These are phyloP conservation scores for Scaptomyza polygonia DNA, from an alignment of 2,888 invertebrate genomes.

Conservation along the genomic window DNA sequence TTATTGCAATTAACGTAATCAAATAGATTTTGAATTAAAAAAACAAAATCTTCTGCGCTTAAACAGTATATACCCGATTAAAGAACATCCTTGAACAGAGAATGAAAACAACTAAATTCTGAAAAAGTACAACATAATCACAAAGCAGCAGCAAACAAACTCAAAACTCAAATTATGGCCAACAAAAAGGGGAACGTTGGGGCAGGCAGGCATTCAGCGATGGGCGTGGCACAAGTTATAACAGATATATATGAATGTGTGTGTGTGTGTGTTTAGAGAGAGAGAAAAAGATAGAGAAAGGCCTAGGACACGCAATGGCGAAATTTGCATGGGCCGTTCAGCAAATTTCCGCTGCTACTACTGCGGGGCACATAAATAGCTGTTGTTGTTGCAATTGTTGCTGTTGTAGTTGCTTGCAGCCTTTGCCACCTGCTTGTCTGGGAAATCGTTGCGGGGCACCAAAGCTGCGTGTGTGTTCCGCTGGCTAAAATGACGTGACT, in stretches of 20 bases:
- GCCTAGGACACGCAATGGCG: slow-evolving; percentile 67
- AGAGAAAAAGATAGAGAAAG: neutral
- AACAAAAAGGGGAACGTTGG: neutral
- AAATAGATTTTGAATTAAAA: too few relatives aligned
- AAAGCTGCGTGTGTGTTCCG: slow-evolving; percentile 74
- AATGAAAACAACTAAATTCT: slow-evolving; percentile 25
- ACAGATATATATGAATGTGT: slow-evolving; percentile 7
- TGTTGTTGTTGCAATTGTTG: slow-evolving; percentile 36
- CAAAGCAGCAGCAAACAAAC: slow-evolving; percentile 27
- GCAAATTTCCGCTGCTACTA: slow-evolving; percentile 71
- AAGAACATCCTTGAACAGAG: neutral
- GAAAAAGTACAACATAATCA: slow-evolving; percentile 45
- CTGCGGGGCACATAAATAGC: slow-evolving; percentile 59
- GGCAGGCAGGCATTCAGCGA: slow-evolving; percentile 4
- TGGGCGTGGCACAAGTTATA: slow-evolving; percentile 12
- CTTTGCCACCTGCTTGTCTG: slow-evolving; percentile 77
- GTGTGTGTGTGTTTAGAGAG: slow-evolving; percentile 1
- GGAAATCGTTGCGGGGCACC: slow-evolving; percentile 50
- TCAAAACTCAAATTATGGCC: slow-evolving; percentile 18
- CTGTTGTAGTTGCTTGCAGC: slow-evolving; percentile 45
- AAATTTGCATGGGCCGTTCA: slow-evolving; percentile 63
- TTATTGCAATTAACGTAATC: too few relatives aligned
- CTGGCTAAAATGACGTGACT: slow-evolving; percentile 72
- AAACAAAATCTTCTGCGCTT: too few relatives aligned
- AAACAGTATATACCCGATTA: neutral